phyloP scores from a whole-genome alignment of 2,888 invertebrate genomes.

The Lasiommata megera region DNA sequence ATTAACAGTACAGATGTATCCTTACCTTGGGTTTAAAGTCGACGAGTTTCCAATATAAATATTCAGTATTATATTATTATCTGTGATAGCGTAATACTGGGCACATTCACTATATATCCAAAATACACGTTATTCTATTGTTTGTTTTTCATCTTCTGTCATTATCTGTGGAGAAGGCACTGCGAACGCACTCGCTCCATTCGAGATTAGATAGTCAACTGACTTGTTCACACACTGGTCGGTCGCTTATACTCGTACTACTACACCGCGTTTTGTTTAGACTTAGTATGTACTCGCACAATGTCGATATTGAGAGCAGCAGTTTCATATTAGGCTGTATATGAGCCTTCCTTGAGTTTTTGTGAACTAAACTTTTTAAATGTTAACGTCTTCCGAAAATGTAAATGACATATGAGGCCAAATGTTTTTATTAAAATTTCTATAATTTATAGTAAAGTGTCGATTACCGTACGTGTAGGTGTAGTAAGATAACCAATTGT shows the following conservation, averaged over 20 bases:
- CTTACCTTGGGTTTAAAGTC: constrained; percentile 17
- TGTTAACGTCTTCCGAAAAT: too few species aligned
- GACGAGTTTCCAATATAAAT: not conserved
- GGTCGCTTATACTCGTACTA: constrained; percentile 29
- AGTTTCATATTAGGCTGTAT: too few species aligned
- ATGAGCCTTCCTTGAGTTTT: too few species aligned
- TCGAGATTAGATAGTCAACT: constrained; percentile 35
- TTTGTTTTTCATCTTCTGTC: constrained; percentile 8
- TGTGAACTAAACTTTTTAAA: too few species aligned
- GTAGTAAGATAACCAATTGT: too few species aligned
- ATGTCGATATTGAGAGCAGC: not conserved
- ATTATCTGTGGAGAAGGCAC: constrained; percentile 2
- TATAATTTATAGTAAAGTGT: too few species aligned
- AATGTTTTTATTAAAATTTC: too few species aligned
- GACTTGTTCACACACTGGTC: constrained; percentile 25
- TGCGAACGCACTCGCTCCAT: constrained; percentile 24
- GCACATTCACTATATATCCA: constrained; percentile 21
- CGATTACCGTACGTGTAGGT: too few species aligned
- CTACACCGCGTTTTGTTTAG: constrained; percentile 10
- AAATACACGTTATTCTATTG: constrained; percentile 9
- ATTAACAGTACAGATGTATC: not conserved
- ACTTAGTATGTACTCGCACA: constrained; percentile 5
- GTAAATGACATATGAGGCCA: too few species aligned
- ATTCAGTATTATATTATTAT: constrained; percentile 1
- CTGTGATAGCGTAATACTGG: not conserved